Base-by-base conservation (phyloP, 2,113 vertebrate genomes). In the Glaucomys volans region DNA sequence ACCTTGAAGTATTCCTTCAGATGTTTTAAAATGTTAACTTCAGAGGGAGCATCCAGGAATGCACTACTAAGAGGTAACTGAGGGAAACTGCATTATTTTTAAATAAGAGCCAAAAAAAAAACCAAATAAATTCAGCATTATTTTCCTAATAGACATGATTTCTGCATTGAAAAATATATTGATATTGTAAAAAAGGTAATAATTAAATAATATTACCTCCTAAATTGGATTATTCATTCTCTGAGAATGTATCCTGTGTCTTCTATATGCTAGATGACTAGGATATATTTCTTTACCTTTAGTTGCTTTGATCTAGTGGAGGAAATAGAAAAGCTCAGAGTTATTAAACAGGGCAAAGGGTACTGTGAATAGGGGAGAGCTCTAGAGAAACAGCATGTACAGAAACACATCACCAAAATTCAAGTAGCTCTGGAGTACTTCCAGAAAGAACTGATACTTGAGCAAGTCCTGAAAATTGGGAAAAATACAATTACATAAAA, bases 151-250 rank as follows among this genome's bases (percentile, higher is more conserved):
- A 93, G 22, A n/a, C 0, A 64, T 28, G 12, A 44, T 90, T 8
- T 83, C 71, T 76, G 5, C 4, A 74, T 24, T 67, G 42, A 87
- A 83, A 20, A 2, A 83, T 64, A 64, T 13, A 22, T 14, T 35
- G 4, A 75, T 69, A 88, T 88, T 74, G 64, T 18, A 2, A 85
- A 83, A 57, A 85, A 64, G 2, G 1, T 83, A 90, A 54, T n/a
- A 76, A 54, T 64, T 90, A 80, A 84, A 50, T 37, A 76, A 54
- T 81, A 75, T 12, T 14, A 71, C 12, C 4, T 81, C 32, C n/a
- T 54, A 69, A 87, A 50, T 26, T 89, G n/a, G 37, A 89, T 81
- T 71, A 54, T 75, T 82, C 22, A 62, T 85, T 90, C 44, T 87
- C 24, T 62, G 28, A 82, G 95, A 74, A 72, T 86, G 57, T 13